Evolutionary conservation across 2,797 vertebrate genomes (phyloP), one percentile per base, ranked within the genome.

Genomic region (Ctenopoma multispine): DNA sequence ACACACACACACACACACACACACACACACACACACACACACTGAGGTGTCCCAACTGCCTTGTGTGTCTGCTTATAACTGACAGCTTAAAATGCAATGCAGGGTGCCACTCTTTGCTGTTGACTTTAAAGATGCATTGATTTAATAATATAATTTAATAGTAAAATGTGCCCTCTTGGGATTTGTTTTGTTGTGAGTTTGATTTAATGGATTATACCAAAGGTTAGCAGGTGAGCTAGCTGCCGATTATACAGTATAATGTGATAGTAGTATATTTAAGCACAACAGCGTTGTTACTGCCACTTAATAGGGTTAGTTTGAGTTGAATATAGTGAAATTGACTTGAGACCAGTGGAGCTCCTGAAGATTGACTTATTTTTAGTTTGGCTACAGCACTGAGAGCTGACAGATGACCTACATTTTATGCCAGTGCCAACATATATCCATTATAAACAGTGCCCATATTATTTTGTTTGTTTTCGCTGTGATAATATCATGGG

Each of bases 191-290:
- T 67, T 47, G n/a, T 59, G 54, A 31, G n/a, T 69, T 73, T 69
- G 23, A 75, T 86, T 71, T 64, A 57, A 73, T 6, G 24, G 63
- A 75, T 70, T 50, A 74, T 75, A 81, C 88, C 88, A 90, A 90
- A 90, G 81, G 47, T 70, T 73, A 41, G 12, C 6, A 68, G 5
- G 5, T 48, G 21, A 72, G 31, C 15, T 67, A 44, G 29, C 15
- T 63, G 43, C 38, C 77, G 57, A 75, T 75, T 20, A 50, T 80
- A n/a, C n/a, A n/a, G n/a, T n/a, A 66, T 56, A 40, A 21, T 27
- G 20, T 12, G 41, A 10, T 56, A 18, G 60, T 43, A 14, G 31
- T 31, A 23, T 55, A 43, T 51, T 43, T 49, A 55, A 73, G 63
- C 70, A 75, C 60, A 83, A 54, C 69, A 41, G 69, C 51, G 7